Evolutionary conservation across 2,888 invertebrate genomes (phyloP).

Genomic region (Pollenia labialis): DNA sequence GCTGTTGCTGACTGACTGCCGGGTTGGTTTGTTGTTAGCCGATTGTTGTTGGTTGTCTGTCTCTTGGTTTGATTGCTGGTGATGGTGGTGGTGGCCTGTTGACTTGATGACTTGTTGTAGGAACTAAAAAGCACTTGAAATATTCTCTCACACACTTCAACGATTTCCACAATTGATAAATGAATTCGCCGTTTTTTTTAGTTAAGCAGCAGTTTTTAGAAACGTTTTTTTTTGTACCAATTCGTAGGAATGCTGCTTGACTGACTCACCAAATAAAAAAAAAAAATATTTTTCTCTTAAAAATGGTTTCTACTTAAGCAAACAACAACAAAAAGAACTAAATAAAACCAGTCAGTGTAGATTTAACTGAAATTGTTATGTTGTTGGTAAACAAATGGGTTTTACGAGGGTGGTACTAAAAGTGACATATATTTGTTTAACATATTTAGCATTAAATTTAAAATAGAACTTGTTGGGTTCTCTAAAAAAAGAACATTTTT

Average conservation of each 20-base stretch:
- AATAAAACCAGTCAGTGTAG: constrained; percentile 28
- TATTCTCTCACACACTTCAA: not conserved
- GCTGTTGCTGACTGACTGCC: constrained; percentile 23
- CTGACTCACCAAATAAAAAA: constrained; percentile 36
- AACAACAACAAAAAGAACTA: constrained; percentile 5
- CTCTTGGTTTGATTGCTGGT: not conserved
- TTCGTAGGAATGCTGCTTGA: constrained; percentile 41
- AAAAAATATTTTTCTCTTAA: not conserved
- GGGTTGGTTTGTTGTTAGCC: not conserved
- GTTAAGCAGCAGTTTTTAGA: constrained; percentile 29
- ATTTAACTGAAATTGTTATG: constrained; percentile 30
- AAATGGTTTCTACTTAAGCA: constrained; percentile 26
- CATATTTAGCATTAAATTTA: too few species aligned
- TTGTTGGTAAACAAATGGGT: constrained; percentile 20
- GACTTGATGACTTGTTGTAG: constrained; percentile 36
- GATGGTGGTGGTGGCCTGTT: constrained; percentile 5
- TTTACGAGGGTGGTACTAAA: constrained; percentile 12
- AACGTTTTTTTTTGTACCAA: constrained; percentile 6
- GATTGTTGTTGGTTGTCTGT: constrained; percentile 14
- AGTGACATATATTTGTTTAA: not conserved
- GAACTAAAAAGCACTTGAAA: constrained; percentile 45
- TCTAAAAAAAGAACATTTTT: too few species aligned
- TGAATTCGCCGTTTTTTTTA: constrained; percentile 7
- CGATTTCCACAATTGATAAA: constrained; percentile 38
- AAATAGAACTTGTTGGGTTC: too few species aligned